A percentile compares a stretch with the other conserved stretches of the same genome.
These are phyloP conservation scores for Drosophila cognata DNA, from an alignment of 2,888 invertebrate genomes.

Conservation along the genomic window DNA sequence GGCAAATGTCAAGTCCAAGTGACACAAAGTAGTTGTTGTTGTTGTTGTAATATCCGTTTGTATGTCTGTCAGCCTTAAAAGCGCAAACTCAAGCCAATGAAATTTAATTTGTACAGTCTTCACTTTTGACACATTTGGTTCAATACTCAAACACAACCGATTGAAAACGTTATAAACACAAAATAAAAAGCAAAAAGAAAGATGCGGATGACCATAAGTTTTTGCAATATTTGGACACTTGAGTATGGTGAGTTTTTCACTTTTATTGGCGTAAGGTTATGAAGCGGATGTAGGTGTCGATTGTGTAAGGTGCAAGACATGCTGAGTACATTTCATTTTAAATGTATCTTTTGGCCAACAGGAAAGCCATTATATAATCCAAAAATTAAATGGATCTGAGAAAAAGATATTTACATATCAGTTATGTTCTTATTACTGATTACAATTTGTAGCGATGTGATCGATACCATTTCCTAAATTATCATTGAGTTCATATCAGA, in stretches of 20 bases:
- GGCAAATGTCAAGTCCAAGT: conserved; percentile 60
- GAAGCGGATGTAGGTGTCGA: conserved; percentile 4
- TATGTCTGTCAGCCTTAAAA: conserved; percentile 35
- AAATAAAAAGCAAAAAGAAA: not conserved
- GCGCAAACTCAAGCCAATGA: conserved; percentile 33
- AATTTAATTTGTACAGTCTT: conserved; percentile 46
- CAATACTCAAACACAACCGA: conserved; percentile 9
- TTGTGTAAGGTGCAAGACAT: not conserved
- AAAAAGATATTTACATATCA: not conserved
- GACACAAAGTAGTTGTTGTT: conserved; percentile 55
- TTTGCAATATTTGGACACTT: conserved; percentile 13
- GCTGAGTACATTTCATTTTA: not conserved
- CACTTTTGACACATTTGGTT: conserved; percentile 48
- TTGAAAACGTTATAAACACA: not conserved
- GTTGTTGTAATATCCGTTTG: conserved; percentile 21
- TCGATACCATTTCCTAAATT: not conserved
- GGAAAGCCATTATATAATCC: not conserved
- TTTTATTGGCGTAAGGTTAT: conserved; percentile 15
- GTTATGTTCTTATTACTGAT: not conserved
- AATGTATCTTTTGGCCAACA: not conserved
- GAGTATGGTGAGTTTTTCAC: conserved; percentile 14
- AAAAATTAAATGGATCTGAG: not conserved
- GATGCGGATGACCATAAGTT: not conserved
- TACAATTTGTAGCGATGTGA: not conserved
- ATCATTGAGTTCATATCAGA: not conserved